Conservation (phyloP, 2,888 invertebrate genomes). For the Acleris holmiana region DNA sequence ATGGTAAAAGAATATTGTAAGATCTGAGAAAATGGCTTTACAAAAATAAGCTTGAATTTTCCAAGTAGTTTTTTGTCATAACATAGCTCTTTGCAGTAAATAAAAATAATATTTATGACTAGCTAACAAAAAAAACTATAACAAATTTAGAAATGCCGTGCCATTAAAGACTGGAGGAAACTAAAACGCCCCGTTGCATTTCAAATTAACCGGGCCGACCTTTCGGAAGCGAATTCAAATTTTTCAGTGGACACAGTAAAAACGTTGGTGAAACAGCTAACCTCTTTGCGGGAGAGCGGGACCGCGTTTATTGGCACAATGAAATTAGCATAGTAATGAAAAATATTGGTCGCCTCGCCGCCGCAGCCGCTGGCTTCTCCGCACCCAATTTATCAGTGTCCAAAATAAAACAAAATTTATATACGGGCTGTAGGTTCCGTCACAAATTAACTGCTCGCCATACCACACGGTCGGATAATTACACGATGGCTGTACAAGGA, state of each 20-base stretch:
- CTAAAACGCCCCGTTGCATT: constrained; percentile 73
- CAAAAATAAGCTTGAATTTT: too few species aligned
- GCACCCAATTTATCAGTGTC: constrained; percentile 63
- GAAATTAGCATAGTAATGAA: constrained; percentile 84
- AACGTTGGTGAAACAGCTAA: constrained; percentile 72
- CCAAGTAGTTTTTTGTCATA: neutral
- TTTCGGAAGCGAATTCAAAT: constrained; percentile 75
- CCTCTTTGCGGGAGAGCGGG: constrained; percentile 69
- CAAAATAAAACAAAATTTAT: constrained; percentile 57
- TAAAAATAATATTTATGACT: neutral
- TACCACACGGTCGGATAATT: constrained; percentile 29
- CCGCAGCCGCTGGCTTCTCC: constrained; percentile 54
- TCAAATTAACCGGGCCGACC: constrained; percentile 72
- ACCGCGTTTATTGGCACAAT: constrained; percentile 79
- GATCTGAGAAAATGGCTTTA: too few species aligned
- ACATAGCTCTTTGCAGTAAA: constrained; percentile 9
- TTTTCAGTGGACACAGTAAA: constrained; percentile 75
- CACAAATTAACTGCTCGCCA: constrained; percentile 49
- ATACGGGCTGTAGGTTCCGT: constrained; percentile 27
- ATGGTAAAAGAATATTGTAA: too few species aligned
- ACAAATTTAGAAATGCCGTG: constrained; percentile 44
- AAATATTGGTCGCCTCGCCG: constrained; percentile 74
- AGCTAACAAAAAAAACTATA: constrained; percentile 13
- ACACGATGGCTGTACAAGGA: constrained; percentile 26
- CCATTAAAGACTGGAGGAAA: constrained; percentile 59